Base-by-base conservation (phyloP, 2,113 vertebrate genomes). In the Kobus ellipsiprymnus region DNA sequence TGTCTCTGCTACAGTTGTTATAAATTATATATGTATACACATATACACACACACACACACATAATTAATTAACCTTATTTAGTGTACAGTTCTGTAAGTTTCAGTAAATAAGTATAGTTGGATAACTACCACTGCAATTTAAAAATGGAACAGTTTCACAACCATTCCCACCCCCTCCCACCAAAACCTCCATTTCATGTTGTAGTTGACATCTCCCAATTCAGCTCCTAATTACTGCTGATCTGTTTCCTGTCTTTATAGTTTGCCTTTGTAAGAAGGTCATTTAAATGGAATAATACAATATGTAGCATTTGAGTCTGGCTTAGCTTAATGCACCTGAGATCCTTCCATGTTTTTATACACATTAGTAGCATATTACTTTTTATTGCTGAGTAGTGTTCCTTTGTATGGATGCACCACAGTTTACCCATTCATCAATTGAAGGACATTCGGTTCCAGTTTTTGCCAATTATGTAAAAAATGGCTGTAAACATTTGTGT, bases 341-440 rank as follows among this genome's bases (percentile, higher is more conserved):
- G 6, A 67, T 27, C n/a, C 64, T 57, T 33, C 25, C 40, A 7
- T 55, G 23, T 33, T 40, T 13, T 33, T 14, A 6, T 16, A 7
- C 19, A 0, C 15, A 29, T 62, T 44, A 33, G 9, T 7, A 23
- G 5, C 2, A 19, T 55, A 1, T 54, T 33, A 9, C 9, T 78
- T 90, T 81, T 64, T 36, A 13, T 36, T 57, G 16, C 3, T n/a
- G 5, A 81, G 27, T 27, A 29, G 40, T 16, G 40, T 82, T 50
- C n/a, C 25, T 54, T 57, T 64, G 40, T 40, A 11, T 64, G 84
- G 7, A 4, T 30, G 1, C 50, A 30, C 40, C 36, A 64, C 2
- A 4, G 60, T 57, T 52, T 62, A 33, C 50, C 48, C 44, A 27
- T 74, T 60, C 30, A 87, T 15, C 30, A 27, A 0, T 0, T 59